Conservation (phyloP, 2,888 invertebrate species). For the Hydroisotoma schaefferi region DNA sequence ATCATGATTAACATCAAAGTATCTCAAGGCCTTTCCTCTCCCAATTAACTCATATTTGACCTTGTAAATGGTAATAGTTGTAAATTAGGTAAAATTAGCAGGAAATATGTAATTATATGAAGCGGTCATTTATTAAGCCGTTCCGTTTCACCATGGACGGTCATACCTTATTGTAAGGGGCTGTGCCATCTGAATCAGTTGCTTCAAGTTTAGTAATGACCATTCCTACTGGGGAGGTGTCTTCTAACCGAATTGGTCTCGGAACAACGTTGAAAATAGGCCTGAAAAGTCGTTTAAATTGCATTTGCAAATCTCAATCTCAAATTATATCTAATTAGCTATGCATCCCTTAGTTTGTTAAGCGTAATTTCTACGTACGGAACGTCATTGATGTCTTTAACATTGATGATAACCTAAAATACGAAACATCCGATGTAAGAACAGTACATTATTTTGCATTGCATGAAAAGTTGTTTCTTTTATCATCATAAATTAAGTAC, state of each 20-base stretch:
- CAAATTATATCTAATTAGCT: neutral
- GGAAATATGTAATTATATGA: no score
- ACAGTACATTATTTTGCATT: no score
- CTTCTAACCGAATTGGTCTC: conserved; percentile 77
- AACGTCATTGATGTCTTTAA: conserved; percentile 74
- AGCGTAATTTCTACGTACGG: conserved; percentile 52
- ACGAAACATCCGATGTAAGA: no score
- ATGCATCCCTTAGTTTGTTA: neutral
- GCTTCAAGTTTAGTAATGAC: conserved; percentile 74
- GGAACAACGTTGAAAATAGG: conserved; percentile 81
- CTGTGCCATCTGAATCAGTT: conserved; percentile 72
- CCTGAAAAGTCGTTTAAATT: neutral
- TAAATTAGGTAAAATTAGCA: neutral
- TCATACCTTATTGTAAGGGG: conserved; percentile 72
- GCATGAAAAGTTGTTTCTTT: neutral
- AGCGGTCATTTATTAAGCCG: no score
- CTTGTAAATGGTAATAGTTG: conserved; percentile 28
- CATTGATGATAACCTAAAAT: conserved; percentile 27
- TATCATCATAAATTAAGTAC: conserved; percentile 52
- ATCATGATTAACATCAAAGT: conserved; percentile 82
- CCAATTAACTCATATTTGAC: conserved; percentile 72
- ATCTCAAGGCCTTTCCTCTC: conserved; percentile 73
- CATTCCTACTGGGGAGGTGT: conserved; percentile 76
- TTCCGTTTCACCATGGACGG: neutral
- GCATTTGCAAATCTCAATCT: neutral